Evolutionary conservation across 2,888 invertebrate species (phyloP).

Genomic region (Idaea straminata): DNA sequence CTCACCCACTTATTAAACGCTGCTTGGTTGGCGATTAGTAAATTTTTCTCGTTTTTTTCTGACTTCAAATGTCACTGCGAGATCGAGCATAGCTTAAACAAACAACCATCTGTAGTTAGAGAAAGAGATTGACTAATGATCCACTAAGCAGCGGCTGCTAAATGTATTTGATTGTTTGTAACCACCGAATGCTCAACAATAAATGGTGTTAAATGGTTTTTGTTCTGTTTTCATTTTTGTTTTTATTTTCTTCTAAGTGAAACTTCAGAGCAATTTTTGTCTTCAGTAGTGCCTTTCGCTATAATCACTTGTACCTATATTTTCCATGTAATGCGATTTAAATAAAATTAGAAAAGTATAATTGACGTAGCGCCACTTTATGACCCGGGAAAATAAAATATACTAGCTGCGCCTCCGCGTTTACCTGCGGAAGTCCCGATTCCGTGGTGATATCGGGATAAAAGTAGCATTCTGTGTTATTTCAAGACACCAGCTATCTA

Average conservation of each 20-base stretch:
- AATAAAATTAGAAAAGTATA: background rate
- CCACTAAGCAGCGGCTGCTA: conserved; percentile 5
- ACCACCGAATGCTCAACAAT: conserved; percentile 49
- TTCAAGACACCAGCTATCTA: no score
- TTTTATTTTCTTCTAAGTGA: conserved; percentile 22
- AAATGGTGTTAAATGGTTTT: conserved; percentile 32
- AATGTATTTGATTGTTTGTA: conserved; percentile 20
- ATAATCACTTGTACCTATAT: conserved; percentile 11
- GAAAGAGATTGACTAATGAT: conserved; percentile 15
- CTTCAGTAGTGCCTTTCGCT: conserved; percentile 59
- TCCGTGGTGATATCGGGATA: no score
- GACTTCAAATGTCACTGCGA: no score
- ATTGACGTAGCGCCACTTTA: background rate
- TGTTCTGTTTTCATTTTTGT: conserved; percentile 28
- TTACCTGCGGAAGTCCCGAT: no score
- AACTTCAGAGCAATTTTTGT: conserved; percentile 33
- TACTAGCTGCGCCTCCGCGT: no score
- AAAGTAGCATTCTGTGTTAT: no score
- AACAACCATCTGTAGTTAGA: no score
- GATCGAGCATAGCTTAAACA: no score
- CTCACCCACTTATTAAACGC: no score
- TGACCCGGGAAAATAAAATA: no score
- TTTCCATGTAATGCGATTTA: conserved; percentile 12
- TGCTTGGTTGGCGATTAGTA: no score
- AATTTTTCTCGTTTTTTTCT: no score